Base-by-base conservation (phyloP, 1,140 invertebrate genomes). In the Microvelia longipes region DNA sequence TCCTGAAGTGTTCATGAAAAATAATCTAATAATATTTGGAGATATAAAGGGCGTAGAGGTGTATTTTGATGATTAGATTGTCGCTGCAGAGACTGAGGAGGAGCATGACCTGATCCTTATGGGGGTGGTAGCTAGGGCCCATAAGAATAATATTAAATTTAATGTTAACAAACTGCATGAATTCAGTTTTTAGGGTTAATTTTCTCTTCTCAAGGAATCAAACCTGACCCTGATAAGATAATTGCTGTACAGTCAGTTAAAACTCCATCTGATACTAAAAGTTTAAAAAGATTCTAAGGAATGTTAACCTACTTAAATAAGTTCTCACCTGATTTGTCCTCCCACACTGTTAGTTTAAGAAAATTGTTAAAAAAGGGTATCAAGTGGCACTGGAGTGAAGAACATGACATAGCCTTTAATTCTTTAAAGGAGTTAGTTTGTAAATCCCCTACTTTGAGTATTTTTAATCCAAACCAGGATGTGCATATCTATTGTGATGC, bases 161-260 rank as follows among this genome's bases (percentile, higher is more conserved):
- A 80, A 81, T 74, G 71, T 71, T 50, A 74, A 75, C 11, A 83
- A 82, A 75, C 76, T 80, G 73, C 28, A 70, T n/a, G 25, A 66
- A 29, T 66, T 66, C 25, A 28, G 64, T 81, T 77, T 73, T 71
- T 82, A 62, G 81, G 79, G 2, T 71, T 75, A 61, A 70, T 75
- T 64, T 73, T 78, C 62, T 72, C 73, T 65, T 67, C 68, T 69
- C 62, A 77, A 24, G 79, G 79, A 15, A 73, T 81, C 2, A 76
- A 74, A 70, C 72, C 77, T 5, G 77, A 81, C 69, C 74, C 74
- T 5, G 73, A 76, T 2, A 79, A 80, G 70, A 70, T 81, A 1
- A 70, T 72, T 1, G 79, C 78, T 27, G 79, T 82, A 5, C 61
- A 73, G 65, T 73, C 80, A 26, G 68, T 80, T 11, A 71, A 76